These are phyloP conservation scores for Caenorhabditis doughertyi DNA, from an alignment of 2,888 invertebrate species.

Conservation along the genomic window DNA sequence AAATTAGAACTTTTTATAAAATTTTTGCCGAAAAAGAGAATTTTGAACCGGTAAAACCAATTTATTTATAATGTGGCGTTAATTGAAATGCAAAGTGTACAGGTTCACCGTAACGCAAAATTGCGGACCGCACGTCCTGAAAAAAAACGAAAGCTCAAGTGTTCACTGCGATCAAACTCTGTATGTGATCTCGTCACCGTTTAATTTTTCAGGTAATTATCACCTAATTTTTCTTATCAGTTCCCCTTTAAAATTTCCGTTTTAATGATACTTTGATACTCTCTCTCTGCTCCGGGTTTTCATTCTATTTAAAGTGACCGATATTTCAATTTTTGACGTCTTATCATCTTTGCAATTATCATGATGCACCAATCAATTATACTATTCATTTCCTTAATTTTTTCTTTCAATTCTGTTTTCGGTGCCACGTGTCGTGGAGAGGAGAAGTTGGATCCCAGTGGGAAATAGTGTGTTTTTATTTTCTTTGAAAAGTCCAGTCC, in stretches of 20 bases:
- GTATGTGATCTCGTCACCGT: not conserved
- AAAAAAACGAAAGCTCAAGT: too few species aligned
- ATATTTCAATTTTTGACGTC: not conserved
- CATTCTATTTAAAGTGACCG: not conserved
- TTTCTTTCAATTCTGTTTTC: not conserved
- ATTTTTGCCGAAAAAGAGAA: too few species aligned
- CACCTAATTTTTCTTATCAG: not conserved
- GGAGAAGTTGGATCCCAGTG: constrained; percentile 41
- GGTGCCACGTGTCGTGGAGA: constrained; percentile 39
- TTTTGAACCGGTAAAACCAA: too few species aligned
- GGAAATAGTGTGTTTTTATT: constrained; percentile 41
- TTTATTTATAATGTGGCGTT: too few species aligned
- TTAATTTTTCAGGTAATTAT: not conserved
- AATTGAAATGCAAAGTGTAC: too few species aligned
- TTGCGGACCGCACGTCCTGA: too few species aligned
- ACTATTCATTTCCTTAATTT: constrained; percentile 5
- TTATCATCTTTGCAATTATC: too few species aligned
- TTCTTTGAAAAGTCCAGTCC: too few species aligned
- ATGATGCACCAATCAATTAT: not conserved
- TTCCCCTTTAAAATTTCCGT: constrained; percentile 3
- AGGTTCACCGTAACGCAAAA: too few species aligned
- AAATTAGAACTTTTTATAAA: too few species aligned
- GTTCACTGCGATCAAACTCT: not conserved
- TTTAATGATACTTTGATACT: not conserved
- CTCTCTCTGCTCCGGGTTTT: not conserved